Base-by-base conservation (phyloP, 2,113 vertebrate species). In the Noturus placidus region DNA sequence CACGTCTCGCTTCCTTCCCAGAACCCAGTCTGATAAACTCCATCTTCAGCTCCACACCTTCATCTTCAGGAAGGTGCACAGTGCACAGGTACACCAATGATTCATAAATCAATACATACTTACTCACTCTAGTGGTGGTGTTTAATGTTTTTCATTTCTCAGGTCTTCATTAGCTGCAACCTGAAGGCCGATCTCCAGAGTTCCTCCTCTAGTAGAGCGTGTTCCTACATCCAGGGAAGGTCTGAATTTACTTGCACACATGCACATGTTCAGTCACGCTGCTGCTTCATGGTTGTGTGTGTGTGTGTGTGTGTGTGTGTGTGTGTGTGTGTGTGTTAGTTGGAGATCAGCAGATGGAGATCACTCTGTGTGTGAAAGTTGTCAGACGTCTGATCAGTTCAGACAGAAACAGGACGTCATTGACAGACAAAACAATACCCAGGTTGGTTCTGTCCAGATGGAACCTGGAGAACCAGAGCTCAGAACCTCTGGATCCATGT, bases 101-200 rank as follows among this genome's bases (percentile, higher is more conserved):
- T 33, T 15, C 69, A 19, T 38, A 38, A 70, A 70, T 0, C 67
- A 70, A 35, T 70, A 70, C 35, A 20, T 35, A 70, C 14, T 17
- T 2, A 25, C 25, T 2, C 11, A n/a, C 38, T 14, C 42, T 46
- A 5, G 8, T 27, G 10, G 6, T 27, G 20, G 42, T 30, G 25
- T 30, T 54, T 3, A 17, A 35, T 22, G 0, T n/a, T 27, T 87
- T 70, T 35, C 19, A 27, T 38, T 80, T 87, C 46, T 5, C 74
- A 95, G 94, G 30, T 95, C 63, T 95, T 94, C 87, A 91, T 96
- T 77, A 94, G 94, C 35, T 96, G 95, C 87, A 33, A 89, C 17
- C 83, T 96, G 89, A 91, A 65, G 88, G 95, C 94, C 77, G 88
- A 93, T 52, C 1, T 61, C 38, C 0, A 0, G 2, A 67, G 92